A percentile compares a stretch with the other conserved stretches of the same genome.
phyloP scores from a whole-genome alignment of 2,888 invertebrate species.

The Ectobius pallidus region DNA sequence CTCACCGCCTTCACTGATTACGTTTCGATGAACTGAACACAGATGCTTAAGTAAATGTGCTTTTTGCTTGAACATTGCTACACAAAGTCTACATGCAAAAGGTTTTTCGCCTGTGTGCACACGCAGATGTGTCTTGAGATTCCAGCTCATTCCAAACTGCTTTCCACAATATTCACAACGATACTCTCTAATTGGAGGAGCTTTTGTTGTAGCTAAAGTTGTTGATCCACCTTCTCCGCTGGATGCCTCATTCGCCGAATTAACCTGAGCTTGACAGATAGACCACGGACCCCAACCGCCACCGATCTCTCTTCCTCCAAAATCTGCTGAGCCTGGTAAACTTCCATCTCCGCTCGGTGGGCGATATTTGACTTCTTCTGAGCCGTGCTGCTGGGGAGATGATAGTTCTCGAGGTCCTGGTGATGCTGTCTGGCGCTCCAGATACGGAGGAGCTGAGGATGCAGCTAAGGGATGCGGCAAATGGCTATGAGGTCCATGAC shows the following conservation, averaged over 20 bases:
- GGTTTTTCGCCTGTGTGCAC: constrained; percentile 90
- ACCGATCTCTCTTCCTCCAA: constrained; percentile 52
- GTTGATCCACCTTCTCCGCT: constrained; percentile 38
- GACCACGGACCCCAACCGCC: constrained; percentile 58
- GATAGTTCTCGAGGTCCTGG: constrained; percentile 12
- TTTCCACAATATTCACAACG: constrained; percentile 89
- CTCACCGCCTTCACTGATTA: constrained; percentile 82
- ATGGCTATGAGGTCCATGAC: constrained; percentile 10
- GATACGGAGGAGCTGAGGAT: constrained; percentile 76
- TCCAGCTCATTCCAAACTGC: constrained; percentile 93
- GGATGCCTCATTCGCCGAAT: constrained; percentile 26
- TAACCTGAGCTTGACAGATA: constrained; percentile 67
- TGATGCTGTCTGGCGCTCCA: constrained; percentile 42
- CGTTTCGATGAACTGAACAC: constrained; percentile 87
- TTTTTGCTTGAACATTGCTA: constrained; percentile 92
- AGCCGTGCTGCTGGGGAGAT: constrained; percentile 58
- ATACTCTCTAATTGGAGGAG: constrained; percentile 78
- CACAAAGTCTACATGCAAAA: constrained; percentile 86
- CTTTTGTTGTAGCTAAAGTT: constrained; percentile 25
- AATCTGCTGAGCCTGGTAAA: constrained; percentile 46
- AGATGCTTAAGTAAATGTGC: constrained; percentile 86
- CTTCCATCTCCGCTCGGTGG: constrained; percentile 73
- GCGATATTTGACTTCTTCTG: constrained; percentile 62
- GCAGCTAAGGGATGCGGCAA: constrained; percentile 71
- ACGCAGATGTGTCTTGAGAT: constrained; percentile 85